A percentile compares a stretch with the other conserved stretches of the same genome.
Evolutionary conservation across 2,888 invertebrate species (phyloP).

Genomic region (Polydrusus tereticollis): DNA sequence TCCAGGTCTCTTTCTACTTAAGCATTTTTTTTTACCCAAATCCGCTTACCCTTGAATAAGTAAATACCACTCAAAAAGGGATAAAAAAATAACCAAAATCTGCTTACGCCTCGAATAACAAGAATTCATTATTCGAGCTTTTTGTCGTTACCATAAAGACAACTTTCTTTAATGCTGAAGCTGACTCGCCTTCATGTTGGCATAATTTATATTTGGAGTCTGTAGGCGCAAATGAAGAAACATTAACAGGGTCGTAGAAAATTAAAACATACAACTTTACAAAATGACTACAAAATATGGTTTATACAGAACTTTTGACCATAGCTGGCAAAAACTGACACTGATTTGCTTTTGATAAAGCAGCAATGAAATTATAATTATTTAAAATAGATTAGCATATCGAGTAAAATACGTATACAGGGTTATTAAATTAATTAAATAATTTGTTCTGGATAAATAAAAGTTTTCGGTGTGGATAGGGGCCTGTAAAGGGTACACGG

Average conservation of each 20-base stretch:
- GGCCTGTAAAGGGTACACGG: too few species aligned
- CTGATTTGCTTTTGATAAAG: too few species aligned
- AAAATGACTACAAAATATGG: too few species aligned
- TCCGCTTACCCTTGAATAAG: constrained; percentile 2
- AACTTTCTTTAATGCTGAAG: constrained; percentile 8
- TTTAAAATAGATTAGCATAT: too few species aligned
- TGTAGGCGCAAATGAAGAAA: constrained; percentile 1
- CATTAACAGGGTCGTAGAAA: not conserved
- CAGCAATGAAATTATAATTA: too few species aligned
- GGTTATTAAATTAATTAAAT: too few species aligned
- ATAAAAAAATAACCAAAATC: constrained; percentile 17
- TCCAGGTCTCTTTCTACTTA: not conserved
- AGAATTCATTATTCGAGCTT: constrained; percentile 11
- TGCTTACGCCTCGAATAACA: constrained; percentile 8
- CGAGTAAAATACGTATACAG: too few species aligned
- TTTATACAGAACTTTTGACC: too few species aligned
- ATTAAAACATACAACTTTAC: not conserved
- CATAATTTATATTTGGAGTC: not conserved
- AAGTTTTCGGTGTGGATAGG: too few species aligned
- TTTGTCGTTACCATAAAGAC: constrained; percentile 13
- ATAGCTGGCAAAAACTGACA: too few species aligned
- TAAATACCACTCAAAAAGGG: constrained; percentile 16
- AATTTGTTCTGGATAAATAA: too few species aligned
- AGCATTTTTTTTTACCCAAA: constrained; percentile 1
- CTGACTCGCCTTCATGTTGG: constrained; percentile 1